phyloP scores from a whole-genome alignment of 2,888 invertebrate genomes.

The Ceramica pisi region DNA sequence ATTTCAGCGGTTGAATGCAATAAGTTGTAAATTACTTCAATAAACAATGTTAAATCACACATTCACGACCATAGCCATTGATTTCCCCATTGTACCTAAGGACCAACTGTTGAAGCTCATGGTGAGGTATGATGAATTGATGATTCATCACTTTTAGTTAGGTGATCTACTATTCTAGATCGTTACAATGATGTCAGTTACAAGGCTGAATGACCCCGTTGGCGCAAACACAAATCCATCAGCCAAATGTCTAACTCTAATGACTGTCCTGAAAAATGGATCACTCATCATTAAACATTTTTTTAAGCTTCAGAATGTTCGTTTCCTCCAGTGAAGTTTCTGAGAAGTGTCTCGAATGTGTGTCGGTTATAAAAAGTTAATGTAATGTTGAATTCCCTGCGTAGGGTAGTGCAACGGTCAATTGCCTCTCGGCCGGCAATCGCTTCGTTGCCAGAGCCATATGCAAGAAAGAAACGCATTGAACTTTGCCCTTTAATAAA shows the following conservation, averaged over 20 bases:
- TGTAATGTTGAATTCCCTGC: constrained; percentile 31
- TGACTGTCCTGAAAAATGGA: constrained; percentile 32
- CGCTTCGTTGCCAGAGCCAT: constrained; percentile 27
- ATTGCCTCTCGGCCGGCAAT: constrained; percentile 63
- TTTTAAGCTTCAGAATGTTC: neutral
- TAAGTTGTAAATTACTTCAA: constrained; percentile 19
- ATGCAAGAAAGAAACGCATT: constrained; percentile 51
- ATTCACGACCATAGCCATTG: constrained; percentile 15
- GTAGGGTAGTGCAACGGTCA: constrained; percentile 59
- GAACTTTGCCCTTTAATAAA: constrained; percentile 59
- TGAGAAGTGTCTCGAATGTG: constrained; percentile 35
- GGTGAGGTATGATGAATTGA: neutral
- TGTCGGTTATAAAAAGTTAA: constrained; percentile 41
- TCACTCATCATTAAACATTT: constrained; percentile 25
- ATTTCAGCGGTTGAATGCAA: neutral
- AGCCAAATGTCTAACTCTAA: constrained; percentile 43
- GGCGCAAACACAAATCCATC: constrained; percentile 58
- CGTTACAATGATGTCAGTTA: constrained; percentile 36
- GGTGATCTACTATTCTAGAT: constrained; percentile 36
- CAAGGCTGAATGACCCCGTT: constrained; percentile 53
- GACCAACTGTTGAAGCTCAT: constrained; percentile 2
- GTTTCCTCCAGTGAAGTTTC: constrained; percentile 16
- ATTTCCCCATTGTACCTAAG: constrained; percentile 8
- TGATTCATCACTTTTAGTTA: constrained; percentile 33
- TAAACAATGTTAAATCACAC: constrained; percentile 15